A percentile compares a stretch with the other conserved stretches of the same genome.
phyloP scores from a whole-genome alignment of 2,797 vertebrate genomes.

The Hephaestus fuliginosus region DNA sequence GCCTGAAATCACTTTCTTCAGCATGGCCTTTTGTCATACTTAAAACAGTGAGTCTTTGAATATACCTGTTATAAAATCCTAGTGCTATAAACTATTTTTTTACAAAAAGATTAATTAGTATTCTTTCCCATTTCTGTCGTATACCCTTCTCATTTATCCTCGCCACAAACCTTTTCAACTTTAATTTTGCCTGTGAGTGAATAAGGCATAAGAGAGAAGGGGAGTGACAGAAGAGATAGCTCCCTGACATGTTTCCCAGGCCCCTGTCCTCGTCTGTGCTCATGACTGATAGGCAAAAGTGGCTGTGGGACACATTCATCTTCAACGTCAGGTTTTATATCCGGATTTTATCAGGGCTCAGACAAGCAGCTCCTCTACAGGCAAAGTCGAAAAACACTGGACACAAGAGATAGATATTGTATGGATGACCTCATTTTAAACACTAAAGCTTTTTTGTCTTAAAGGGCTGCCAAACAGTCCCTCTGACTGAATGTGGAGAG shows the following conservation, averaged over 20 bases:
- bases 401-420: constrained; percentile 45
- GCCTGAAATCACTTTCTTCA: not conserved
- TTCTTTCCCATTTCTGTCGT: constrained; percentile 41
- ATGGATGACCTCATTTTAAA: constrained; percentile 73
- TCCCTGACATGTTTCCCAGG: constrained; percentile 63
- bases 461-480: constrained; percentile 10
- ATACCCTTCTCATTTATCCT: constrained; percentile 46
- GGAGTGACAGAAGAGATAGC: constrained; percentile 44
- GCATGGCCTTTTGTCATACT: constrained; percentile 12
- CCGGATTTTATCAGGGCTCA: constrained; percentile 70
- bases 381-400: constrained; percentile 42
- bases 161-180: constrained; percentile 50
- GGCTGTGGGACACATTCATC: constrained; percentile 72
- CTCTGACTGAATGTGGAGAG: constrained; percentile 24
- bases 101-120: constrained; percentile 27
- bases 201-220: constrained; percentile 18
- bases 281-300: constrained; percentile 60
- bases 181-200: constrained; percentile 46
- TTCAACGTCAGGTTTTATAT: constrained; percentile 72
- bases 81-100: not conserved
- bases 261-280: constrained; percentile 56
- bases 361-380: constrained; percentile 56
- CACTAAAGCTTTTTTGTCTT: constrained; percentile 34
- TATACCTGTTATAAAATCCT: constrained; percentile 18
- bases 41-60: not conserved